Evolutionary conservation across 2,888 invertebrate species (phyloP).

Genomic region (Stenurella melanura): DNA sequence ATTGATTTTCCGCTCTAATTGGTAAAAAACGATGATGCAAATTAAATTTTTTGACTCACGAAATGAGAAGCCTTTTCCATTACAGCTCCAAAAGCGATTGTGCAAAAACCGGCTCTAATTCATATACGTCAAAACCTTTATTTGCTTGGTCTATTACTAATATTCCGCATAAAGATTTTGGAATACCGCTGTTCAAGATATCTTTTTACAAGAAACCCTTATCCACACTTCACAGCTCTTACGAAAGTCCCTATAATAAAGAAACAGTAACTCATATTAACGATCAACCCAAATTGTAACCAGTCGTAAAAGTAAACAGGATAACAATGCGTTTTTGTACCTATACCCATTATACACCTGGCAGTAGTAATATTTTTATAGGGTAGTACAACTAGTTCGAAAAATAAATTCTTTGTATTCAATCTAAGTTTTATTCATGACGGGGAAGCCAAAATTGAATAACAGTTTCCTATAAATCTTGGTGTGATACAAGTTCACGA

Average conservation of each 20-base stretch:
- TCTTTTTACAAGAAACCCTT: not conserved
- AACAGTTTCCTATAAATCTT: too few relatives aligned
- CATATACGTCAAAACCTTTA: too few relatives aligned
- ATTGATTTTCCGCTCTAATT: too few relatives aligned
- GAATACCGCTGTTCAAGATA: not conserved
- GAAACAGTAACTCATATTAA: slow-evolving; percentile 2
- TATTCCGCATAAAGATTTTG: not conserved
- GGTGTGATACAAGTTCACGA: too few relatives aligned
- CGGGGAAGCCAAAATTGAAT: not conserved
- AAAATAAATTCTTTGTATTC: not conserved
- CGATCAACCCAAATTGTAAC: not conserved
- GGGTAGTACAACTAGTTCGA: not conserved
- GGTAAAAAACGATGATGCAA: too few relatives aligned
- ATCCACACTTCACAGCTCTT: not conserved
- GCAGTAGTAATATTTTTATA: not conserved
- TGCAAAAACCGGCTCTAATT: too few relatives aligned
- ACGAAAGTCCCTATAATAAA: not conserved
- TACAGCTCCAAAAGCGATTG: too few relatives aligned
- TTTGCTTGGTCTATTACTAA: too few relatives aligned
- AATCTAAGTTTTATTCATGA: not conserved
- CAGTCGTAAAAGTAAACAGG: not conserved
- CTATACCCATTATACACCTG: slow-evolving; percentile 5
- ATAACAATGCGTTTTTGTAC: not conserved
- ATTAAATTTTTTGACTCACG: too few relatives aligned
- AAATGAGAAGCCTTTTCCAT: too few relatives aligned